Percentiles rank a stretch among this genome's conserved stretches.
phyloP scores from a whole-genome alignment of 2,113 vertebrate genomes.

The Mustelus asterias region DNA sequence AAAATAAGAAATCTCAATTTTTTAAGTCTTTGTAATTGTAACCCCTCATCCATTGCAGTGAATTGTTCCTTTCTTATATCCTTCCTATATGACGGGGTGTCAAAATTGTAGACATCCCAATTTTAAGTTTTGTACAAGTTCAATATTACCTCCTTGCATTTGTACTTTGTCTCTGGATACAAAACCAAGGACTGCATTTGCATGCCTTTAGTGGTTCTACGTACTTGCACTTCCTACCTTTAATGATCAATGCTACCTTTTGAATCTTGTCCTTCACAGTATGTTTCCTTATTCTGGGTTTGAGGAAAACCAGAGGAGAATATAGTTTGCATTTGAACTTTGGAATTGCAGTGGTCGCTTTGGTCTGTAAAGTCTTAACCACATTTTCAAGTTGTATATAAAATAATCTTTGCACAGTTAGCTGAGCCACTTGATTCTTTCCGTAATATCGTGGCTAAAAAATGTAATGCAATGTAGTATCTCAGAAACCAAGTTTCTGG shows the following conservation, averaged over 20 bases:
- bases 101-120: background rate
- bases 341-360: background rate
- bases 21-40: background rate
- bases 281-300: background rate
- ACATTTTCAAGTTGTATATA: background rate
- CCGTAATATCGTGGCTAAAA: background rate
- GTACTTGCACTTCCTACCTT: background rate
- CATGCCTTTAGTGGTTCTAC: background rate
- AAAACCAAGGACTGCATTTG: background rate
- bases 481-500: background rate
- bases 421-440: background rate
- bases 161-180: background rate
- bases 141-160: background rate
- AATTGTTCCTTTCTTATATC: background rate
- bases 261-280: background rate
- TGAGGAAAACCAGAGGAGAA: background rate
- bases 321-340: background rate
- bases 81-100: background rate
- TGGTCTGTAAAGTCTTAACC: background rate
- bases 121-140: background rate
- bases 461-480: background rate
- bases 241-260: background rate
- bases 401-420: background rate
- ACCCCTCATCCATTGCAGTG: background rate
- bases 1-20: background rate